Evolutionary conservation across 2,888 invertebrate genomes (phyloP).

Genomic region (Lasioglossum figueresi): DNA sequence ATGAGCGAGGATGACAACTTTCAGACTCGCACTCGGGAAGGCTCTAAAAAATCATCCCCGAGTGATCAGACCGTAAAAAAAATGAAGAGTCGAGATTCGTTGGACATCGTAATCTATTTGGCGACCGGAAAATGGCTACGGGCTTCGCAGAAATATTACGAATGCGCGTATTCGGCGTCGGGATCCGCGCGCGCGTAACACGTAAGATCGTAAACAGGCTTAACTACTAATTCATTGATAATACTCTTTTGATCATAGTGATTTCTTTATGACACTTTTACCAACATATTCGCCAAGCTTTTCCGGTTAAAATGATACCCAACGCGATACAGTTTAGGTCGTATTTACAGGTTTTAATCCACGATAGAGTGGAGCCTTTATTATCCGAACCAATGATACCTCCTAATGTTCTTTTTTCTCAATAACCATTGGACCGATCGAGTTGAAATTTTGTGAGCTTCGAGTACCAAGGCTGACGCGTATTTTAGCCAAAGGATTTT

Average conservation of each 20-base stretch:
- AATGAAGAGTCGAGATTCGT: neutral
- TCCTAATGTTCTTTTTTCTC: neutral
- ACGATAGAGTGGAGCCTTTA: neutral
- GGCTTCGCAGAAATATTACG: slow-evolving; percentile 7
- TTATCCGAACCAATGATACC: neutral
- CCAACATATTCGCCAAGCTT: neutral
- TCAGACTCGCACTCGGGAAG: too few relatives aligned
- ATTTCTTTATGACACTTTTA: too few relatives aligned
- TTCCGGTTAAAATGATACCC: neutral
- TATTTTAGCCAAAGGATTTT: neutral
- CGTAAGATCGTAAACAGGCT: slow-evolving; percentile 43
- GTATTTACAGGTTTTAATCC: neutral
- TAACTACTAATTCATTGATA: too few relatives aligned
- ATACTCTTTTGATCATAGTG: too few relatives aligned
- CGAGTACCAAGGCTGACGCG: rapidly evolving
- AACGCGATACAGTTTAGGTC: neutral
- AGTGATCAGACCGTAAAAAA: neutral
- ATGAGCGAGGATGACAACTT: too few relatives aligned
- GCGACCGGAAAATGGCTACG: neutral
- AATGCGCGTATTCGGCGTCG: neutral
- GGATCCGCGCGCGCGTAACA: too few relatives aligned
- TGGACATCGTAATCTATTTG: neutral
- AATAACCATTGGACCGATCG: neutral
- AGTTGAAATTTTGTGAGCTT: neutral
- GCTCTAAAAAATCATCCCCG: neutral